These are phyloP conservation scores for Monochamus saltuarius DNA, from an alignment of 1,140 invertebrate species.

Conservation along the genomic window DNA sequence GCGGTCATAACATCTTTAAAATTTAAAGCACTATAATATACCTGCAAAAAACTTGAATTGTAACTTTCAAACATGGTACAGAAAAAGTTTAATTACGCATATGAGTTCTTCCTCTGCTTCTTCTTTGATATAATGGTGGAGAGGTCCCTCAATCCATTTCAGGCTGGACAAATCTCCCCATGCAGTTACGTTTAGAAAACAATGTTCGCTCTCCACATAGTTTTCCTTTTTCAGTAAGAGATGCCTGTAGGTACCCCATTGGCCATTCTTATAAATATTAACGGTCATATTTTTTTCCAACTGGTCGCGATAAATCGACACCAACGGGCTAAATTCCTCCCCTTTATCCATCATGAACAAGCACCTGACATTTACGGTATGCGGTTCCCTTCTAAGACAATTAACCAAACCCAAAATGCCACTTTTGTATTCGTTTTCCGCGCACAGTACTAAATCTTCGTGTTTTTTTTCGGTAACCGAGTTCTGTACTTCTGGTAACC, in stretches of 20 bases:
- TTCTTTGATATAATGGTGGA: conserved; percentile 48
- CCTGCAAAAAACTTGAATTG: background rate
- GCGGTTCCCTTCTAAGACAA: conserved; percentile 68
- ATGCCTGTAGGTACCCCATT: conserved; percentile 65
- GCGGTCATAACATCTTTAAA: conserved; percentile 79
- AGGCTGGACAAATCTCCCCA: conserved; percentile 84
- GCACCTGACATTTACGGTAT: conserved; percentile 54
- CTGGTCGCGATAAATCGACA: conserved; percentile 65
- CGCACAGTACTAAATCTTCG: conserved; percentile 58
- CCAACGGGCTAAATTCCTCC: conserved; percentile 64
- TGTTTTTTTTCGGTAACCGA: conserved; percentile 54
- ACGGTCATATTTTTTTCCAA: conserved; percentile 63
- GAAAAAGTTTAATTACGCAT: conserved; percentile 45
- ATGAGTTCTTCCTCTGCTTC: conserved; percentile 51
- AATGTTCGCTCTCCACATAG: conserved; percentile 61
- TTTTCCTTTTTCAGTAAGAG: conserved; percentile 34
- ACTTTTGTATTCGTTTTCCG: conserved; percentile 58
- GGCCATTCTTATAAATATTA: conserved; percentile 64
- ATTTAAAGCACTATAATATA: conserved; percentile 67
- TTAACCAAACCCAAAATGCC: conserved; percentile 85
- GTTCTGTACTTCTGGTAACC: conserved; percentile 58
- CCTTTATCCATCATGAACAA: conserved; percentile 63
- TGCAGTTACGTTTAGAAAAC: conserved; percentile 73
- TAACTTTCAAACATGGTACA: no score
- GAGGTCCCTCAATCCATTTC: conserved; percentile 73